phyloP scores from a whole-genome alignment of 2,113 vertebrate species.

The Rhinolophus ferrumequinum region DNA sequence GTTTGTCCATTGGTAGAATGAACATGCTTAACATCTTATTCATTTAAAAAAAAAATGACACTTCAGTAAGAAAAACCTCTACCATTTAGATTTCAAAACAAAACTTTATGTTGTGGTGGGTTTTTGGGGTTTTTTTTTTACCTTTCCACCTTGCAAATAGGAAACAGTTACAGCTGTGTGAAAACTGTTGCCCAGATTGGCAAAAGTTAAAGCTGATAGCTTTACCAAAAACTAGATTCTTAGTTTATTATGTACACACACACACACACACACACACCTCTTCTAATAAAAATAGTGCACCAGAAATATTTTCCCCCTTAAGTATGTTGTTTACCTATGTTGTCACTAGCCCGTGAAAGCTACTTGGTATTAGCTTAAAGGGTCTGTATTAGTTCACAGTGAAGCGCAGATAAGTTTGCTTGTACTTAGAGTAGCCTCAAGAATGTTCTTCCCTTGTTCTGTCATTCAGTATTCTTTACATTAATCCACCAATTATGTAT shows the following conservation, averaged over 20 bases:
- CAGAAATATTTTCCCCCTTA: not conserved
- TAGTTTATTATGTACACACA: not conserved
- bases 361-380: not conserved
- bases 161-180: conserved; percentile 16
- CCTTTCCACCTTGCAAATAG: not conserved
- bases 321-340: not conserved
- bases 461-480: not conserved
- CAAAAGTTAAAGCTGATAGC: conserved; percentile 35
- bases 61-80: not conserved
- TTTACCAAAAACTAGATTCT: conserved; percentile 25
- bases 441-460: not conserved
- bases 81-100: conserved; percentile 51
- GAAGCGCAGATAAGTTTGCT: not conserved
- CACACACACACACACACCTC: not conserved
- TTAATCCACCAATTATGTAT: not conserved
- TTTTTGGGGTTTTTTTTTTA: not conserved
- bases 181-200: conserved; percentile 18
- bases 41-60: not conserved
- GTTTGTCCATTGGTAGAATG: not conserved
- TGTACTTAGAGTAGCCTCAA: not conserved
- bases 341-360: not conserved
- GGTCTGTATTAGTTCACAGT: not conserved
- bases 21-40: not conserved
- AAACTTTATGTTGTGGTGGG: not conserved
- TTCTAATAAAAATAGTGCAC: conserved; percentile 10